Conservation (phyloP, 2,888 invertebrate genomes). For the Pantelozetes paolii region DNA sequence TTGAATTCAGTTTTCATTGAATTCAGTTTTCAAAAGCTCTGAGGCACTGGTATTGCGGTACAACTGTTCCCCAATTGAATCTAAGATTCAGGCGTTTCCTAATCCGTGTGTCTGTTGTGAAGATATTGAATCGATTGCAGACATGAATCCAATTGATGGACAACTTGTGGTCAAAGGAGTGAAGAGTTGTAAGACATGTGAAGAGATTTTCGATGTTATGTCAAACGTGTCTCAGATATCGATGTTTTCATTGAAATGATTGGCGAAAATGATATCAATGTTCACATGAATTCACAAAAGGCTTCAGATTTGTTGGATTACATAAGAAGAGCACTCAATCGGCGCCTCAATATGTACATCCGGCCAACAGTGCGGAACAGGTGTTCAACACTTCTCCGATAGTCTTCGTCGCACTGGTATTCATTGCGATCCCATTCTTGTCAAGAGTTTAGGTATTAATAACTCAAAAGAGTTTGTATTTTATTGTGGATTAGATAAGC, state of each 20-base stretch:
- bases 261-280: not conserved
- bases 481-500: constrained; percentile 37
- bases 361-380: not conserved
- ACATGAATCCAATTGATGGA: not conserved
- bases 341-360: not conserved
- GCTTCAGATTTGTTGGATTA: not conserved
- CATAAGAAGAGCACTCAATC: not conserved
- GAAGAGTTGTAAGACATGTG: not conserved
- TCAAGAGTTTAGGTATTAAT: constrained; percentile 35
- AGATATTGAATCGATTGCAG: not conserved
- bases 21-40: too few relatives aligned
- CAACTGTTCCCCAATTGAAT: too few relatives aligned
- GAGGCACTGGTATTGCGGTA: too few relatives aligned
- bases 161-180: not conserved
- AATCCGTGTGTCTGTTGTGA: not conserved
- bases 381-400: not conserved
- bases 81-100: not conserved
- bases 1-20: too few relatives aligned
- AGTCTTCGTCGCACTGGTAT: not conserved
- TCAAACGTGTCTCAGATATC: constrained; percentile 32
- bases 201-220: not conserved
- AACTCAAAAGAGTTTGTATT: constrained; percentile 42
- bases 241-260: constrained; percentile 29
- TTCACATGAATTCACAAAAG: not conserved
- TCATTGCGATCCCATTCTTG: not conserved